phyloP scores from a whole-genome alignment of 1,140 invertebrate genomes.

The Hycleus cichorii region DNA sequence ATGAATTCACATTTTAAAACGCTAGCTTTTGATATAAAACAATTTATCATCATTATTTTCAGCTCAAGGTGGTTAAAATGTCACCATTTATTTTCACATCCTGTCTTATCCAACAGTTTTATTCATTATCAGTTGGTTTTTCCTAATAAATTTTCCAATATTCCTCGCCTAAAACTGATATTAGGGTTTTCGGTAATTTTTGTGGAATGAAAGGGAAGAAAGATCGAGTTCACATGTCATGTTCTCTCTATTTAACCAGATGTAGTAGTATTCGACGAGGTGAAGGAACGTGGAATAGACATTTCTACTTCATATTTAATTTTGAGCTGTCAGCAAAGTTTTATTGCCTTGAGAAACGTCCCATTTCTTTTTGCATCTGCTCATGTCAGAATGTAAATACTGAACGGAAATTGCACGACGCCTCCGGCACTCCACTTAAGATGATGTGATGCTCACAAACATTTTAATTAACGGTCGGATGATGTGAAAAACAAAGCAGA shows the following conservation, averaged over 20 bases:
- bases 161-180: too few species aligned
- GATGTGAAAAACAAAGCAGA: neutral
- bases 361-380: constrained; percentile 30
- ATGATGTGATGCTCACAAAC: constrained; percentile 13
- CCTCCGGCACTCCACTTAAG: constrained; percentile 23
- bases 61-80: constrained; percentile 8
- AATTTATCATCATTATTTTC: constrained; percentile 13
- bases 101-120: too few species aligned
- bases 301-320: constrained; percentile 37
- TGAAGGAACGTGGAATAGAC: constrained; percentile 14
- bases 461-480: constrained; percentile 8
- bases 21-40: constrained; percentile 6
- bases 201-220: too few species aligned
- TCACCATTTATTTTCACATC: constrained; percentile 6
- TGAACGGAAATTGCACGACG: constrained; percentile 28
- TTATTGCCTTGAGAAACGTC: constrained; percentile 32
- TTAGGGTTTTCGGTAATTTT: too few species aligned
- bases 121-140: too few species aligned
- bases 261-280: too few species aligned
- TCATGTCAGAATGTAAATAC: constrained; percentile 26
- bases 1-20: constrained; percentile 4
- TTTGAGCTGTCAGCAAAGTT: constrained; percentile 34
- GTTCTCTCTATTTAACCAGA: too few species aligned
- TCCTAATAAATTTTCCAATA: too few species aligned
- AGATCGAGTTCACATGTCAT: too few species aligned